These are phyloP conservation scores for Thecophora atra DNA, from an alignment of 2,888 invertebrate genomes.

Conservation along the genomic window DNA sequence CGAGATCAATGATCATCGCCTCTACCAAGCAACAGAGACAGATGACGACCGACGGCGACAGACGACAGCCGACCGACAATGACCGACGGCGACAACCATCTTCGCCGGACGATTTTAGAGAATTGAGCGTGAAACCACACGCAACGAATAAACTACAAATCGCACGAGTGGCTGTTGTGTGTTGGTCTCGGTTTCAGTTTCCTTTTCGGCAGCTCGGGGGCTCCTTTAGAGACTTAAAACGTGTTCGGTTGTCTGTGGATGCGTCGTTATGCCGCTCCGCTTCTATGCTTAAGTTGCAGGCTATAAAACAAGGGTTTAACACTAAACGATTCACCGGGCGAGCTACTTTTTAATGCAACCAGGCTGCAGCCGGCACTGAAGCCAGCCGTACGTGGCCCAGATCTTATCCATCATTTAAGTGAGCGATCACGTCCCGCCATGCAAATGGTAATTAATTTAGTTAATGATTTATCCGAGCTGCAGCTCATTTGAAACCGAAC, in stretches of 20 bases:
- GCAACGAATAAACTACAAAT: not conserved
- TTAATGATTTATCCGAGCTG: constrained; percentile 52
- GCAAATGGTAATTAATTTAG: constrained; percentile 58
- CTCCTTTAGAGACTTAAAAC: constrained; percentile 5
- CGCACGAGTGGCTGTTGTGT: not conserved
- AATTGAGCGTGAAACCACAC: constrained; percentile 26
- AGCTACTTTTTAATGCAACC: not conserved
- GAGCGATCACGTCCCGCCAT: constrained; percentile 53
- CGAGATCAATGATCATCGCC: constrained; percentile 16
- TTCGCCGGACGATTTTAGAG: not conserved
- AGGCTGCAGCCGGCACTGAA: not conserved
- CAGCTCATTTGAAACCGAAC: not conserved
- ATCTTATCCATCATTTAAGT: constrained; percentile 45
- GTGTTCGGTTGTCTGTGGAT: not conserved
- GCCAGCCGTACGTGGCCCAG: not conserved
- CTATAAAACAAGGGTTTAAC: not conserved
- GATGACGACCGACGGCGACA: not conserved
- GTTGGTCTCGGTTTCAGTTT: constrained; percentile 10
- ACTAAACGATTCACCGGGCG: no score
- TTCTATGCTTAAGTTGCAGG: not conserved
- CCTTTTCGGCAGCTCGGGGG: not conserved
- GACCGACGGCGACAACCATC: no score
- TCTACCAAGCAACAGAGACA: not conserved
- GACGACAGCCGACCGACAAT: not conserved
- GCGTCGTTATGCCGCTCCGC: not conserved